phyloP scores from a whole-genome alignment of 2,797 vertebrate genomes.

The Thunnus albacares region DNA sequence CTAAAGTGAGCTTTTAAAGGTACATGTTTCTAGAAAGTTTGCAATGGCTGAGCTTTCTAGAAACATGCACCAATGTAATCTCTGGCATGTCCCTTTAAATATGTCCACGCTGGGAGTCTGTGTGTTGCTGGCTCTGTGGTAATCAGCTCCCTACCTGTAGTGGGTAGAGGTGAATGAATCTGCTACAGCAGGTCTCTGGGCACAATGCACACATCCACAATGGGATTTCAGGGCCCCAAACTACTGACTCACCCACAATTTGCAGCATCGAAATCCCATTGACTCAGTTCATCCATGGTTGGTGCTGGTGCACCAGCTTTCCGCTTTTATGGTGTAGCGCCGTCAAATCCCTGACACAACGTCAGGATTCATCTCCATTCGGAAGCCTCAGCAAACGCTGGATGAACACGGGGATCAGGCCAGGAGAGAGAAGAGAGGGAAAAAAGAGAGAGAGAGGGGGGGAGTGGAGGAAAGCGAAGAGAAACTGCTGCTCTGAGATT shows the following conservation, averaged over 20 bases:
- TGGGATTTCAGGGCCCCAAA: slow-evolving; percentile 76
- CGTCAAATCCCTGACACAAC: slow-evolving; percentile 78
- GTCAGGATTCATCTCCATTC: slow-evolving; percentile 77
- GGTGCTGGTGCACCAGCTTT: slow-evolving; percentile 63
- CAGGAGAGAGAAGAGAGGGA: slow-evolving; percentile 31
- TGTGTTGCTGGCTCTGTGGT: slow-evolving; percentile 56
- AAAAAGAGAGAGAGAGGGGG: slow-evolving; percentile 14
- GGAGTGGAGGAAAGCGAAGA: slow-evolving; percentile 36
- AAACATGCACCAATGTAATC: slow-evolving; percentile 59
- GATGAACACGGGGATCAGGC: slow-evolving; percentile 79
- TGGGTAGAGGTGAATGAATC: slow-evolving; percentile 73
- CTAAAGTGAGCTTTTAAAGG: slow-evolving; percentile 46
- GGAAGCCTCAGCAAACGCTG: slow-evolving; percentile 79
- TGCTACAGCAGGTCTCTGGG: slow-evolving; percentile 69
- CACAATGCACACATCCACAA: slow-evolving; percentile 73
- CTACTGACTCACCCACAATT: slow-evolving; percentile 77
- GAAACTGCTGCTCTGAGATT: slow-evolving; percentile 74
- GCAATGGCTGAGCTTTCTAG: slow-evolving; percentile 32
- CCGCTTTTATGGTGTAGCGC: slow-evolving; percentile 63
- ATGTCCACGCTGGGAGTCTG: slow-evolving; percentile 46
- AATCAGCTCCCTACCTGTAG: slow-evolving; percentile 71
- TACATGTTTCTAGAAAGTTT: slow-evolving; percentile 55
- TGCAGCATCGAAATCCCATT: slow-evolving; percentile 76
- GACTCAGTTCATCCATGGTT: slow-evolving; percentile 62
- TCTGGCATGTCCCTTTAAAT: slow-evolving; percentile 53